Evolutionary conservation across 2,888 invertebrate species (phyloP).

Genomic region (Melanostoma mellinum): DNA sequence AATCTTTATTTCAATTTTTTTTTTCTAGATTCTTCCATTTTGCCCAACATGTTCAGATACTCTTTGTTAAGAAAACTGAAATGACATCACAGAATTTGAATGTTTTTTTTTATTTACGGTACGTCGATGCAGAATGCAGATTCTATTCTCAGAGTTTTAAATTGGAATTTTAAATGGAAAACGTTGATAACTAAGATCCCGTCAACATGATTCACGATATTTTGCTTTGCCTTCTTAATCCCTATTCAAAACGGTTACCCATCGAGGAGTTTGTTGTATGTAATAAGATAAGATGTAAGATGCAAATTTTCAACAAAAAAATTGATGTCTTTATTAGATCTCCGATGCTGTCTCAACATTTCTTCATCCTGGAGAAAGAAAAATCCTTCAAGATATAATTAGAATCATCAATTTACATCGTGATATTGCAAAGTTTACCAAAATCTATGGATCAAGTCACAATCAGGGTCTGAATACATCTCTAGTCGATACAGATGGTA

Average conservation of each 20-base stretch:
- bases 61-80: neutral
- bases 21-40: neutral
- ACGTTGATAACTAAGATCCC: neutral
- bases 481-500: constrained; percentile 75
- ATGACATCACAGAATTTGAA: constrained; percentile 22
- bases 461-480: constrained; percentile 58
- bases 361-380: constrained; percentile 86
- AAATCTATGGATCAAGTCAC: constrained; percentile 80
- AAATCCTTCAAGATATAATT: constrained; percentile 85
- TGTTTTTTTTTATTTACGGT: constrained; percentile 14
- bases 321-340: constrained; percentile 70
- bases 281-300: neutral
- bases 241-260: constrained; percentile 75
- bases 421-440: constrained; percentile 85
- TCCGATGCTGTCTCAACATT: constrained; percentile 77
- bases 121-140: neutral
- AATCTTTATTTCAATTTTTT: too few relatives aligned
- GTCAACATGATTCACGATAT: constrained; percentile 80
- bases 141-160: too few relatives aligned
- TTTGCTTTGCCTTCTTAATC: constrained; percentile 78
- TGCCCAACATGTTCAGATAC: neutral
- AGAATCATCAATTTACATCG: constrained; percentile 86
- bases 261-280: constrained; percentile 78
- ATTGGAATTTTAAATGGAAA: neutral
- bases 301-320: neutral